Base-by-base conservation (phyloP, 2,888 invertebrate species). In the Phortica okadai region DNA sequence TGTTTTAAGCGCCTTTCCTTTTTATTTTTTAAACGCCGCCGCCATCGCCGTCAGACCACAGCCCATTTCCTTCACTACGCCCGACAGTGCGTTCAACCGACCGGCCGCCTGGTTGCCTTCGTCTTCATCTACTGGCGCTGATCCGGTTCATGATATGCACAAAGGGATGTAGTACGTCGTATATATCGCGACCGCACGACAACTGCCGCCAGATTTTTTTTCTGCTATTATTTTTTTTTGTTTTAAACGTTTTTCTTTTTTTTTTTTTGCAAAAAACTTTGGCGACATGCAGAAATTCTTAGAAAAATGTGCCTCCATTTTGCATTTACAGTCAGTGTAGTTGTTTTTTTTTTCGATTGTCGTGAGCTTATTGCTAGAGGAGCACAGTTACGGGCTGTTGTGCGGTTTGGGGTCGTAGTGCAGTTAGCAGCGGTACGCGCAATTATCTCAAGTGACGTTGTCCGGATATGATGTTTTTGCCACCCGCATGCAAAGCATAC, bases 361-460 rank as follows among this genome's bases (percentile, higher is more conserved):
- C 84, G 82, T 82, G 78, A 79, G 77, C 75, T 33, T 62, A 45
- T 41, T 64, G 25, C 16, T 42, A 21, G 62, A 8, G 33, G 21
- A 58, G 54, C 45, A 58, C 25, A 21, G 58, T 64, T 76, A 75
- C 16, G 10, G 54, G 7, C 42, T 45, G 50, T 70, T 70, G 44
- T 21, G 42, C 59, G 54, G 59, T 14, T 11, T 41, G 21, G n/a
- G 54, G 2, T 50, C 14, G 50, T 11, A 0, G 5, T 50, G 54
- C 56, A 25, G 21, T 72, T 72, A 73, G 62, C 73, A 82, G 83
- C 84, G 85, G 80, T 81, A 82, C 87, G 82, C 84, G 86, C 86
- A 86, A 86, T 86, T 86, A 86, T 86, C 86, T 83, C 87, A 86
- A 87, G 87, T 86, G 87, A 87, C 86, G 87, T 86, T 83, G 87